A percentile compares a stretch with the other conserved stretches of the same genome.
These are phyloP conservation scores for Drosophila erecta DNA, from an alignment of 1,140 invertebrate species.

Conservation along the genomic window DNA sequence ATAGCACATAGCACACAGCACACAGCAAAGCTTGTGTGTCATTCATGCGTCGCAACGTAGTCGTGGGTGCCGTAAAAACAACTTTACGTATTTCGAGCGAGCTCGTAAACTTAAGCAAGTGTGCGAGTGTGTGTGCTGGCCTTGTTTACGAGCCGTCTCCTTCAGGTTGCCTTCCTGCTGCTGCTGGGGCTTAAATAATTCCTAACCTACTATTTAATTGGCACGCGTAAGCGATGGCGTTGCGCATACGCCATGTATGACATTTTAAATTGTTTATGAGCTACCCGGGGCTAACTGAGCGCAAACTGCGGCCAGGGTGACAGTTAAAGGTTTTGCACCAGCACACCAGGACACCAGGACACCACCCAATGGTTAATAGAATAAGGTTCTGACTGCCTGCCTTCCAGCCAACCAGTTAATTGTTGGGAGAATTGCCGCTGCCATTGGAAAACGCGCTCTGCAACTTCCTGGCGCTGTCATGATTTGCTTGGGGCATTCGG, in stretches of 20 bases:
- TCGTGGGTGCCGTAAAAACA: slow-evolving; percentile 80
- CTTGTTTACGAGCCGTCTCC: slow-evolving; percentile 74
- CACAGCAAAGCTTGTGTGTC: slow-evolving; percentile 53
- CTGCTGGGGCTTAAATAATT: slow-evolving; percentile 56
- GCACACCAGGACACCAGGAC: not conserved
- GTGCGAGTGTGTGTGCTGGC: slow-evolving; percentile 32
- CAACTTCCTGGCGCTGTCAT: slow-evolving; percentile 48
- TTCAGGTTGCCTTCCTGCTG: slow-evolving; percentile 20
- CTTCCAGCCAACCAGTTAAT: slow-evolving; percentile 55
- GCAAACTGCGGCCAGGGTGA: slow-evolving; percentile 34
- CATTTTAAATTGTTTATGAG: slow-evolving; percentile 82
- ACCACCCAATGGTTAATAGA: slow-evolving; percentile 61
- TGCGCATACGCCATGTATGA: slow-evolving; percentile 76
- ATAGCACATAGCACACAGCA: not conserved
- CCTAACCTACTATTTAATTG: slow-evolving; percentile 67
- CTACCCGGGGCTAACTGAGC: slow-evolving; percentile 51
- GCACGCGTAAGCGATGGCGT: slow-evolving; percentile 44
- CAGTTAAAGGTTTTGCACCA: slow-evolving; percentile 14
- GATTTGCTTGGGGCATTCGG: slow-evolving; percentile 73
- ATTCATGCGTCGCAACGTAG: slow-evolving; percentile 62
- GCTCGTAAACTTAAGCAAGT: slow-evolving; percentile 66
- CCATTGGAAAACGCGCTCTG: slow-evolving; percentile 24
- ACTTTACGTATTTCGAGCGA: slow-evolving; percentile 60
- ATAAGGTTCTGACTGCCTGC: slow-evolving; percentile 17
- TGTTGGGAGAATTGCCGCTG: slow-evolving; percentile 61